A percentile compares a stretch with the other conserved stretches of the same genome.
phyloP scores from a whole-genome alignment of 35 echinoderm and acorn worm genomes.

The Stichopus chloronotus region DNA sequence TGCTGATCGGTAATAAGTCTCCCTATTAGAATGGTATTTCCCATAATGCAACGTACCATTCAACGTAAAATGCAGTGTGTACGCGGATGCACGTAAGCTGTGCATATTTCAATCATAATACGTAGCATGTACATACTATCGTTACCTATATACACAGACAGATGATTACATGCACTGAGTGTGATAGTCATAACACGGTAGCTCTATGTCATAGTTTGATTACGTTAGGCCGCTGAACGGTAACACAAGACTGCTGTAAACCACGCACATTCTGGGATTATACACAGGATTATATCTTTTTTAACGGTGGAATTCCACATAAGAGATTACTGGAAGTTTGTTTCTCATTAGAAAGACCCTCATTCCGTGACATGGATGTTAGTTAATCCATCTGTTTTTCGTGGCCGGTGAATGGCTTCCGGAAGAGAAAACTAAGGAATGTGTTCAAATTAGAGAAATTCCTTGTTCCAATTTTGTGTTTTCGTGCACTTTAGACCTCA shows the following conservation, averaged over 20 bases:
- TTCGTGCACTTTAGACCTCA: neutral
- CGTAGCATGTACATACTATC: neutral
- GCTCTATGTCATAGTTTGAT: conserved; percentile 28
- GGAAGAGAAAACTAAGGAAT: conserved; percentile 48
- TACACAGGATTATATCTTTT: conserved; percentile 12
- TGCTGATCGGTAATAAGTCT: conserved; percentile 58
- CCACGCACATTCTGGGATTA: conserved; percentile 22
- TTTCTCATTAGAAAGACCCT: neutral
- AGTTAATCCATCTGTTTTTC: conserved; percentile 10
- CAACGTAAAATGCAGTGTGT: conserved; percentile 51
- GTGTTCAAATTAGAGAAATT: conserved; percentile 38
- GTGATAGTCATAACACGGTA: neutral
- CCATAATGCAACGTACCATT: conserved; percentile 49
- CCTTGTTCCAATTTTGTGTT: conserved; percentile 33
- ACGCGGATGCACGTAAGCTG: conserved; percentile 5
- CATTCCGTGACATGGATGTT: conserved; percentile 11
- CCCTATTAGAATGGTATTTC: conserved; percentile 73
- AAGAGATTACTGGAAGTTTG: neutral
- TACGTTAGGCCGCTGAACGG: neutral
- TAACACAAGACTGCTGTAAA: conserved; percentile 9
- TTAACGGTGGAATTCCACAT: neutral
- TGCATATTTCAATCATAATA: conserved; percentile 8
- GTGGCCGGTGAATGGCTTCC: conserved; percentile 50
- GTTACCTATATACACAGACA: neutral
- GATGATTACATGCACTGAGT: neutral